Conservation (phyloP, 2,797 vertebrate species). For the Champsocephalus gunnari region DNA sequence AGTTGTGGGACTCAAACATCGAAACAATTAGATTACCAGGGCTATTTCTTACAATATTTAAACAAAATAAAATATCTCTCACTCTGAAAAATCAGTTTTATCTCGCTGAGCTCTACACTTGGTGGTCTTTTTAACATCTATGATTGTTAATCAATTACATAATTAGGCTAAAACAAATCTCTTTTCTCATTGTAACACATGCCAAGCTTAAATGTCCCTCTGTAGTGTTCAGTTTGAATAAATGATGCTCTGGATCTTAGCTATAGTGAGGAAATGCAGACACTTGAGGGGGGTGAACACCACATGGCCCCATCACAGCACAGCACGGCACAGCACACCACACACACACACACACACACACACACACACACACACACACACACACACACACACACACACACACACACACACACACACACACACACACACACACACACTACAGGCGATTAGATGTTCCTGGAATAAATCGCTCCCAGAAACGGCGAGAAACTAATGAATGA, state of each 20-base stretch:
- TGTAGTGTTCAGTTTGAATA: constrained; percentile 3
- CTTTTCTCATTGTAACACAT: background rate
- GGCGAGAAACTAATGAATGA: constrained; percentile 26
- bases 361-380: no score
- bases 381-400: no score
- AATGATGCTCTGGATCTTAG: background rate
- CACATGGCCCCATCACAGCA: constrained; percentile 54
- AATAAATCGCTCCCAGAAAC: constrained; percentile 11
- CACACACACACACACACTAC: background rate
- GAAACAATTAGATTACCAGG: background rate
- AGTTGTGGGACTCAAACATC: background rate
- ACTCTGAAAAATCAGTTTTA: background rate
- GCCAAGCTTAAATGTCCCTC: background rate
- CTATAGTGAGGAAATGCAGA: background rate
- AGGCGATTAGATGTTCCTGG: background rate
- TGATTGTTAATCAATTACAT: background rate
- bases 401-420: constrained; percentile 24
- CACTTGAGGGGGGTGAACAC: constrained; percentile 30
- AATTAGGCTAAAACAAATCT: background rate
- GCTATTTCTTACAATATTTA: background rate
- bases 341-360: no score
- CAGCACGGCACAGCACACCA: constrained; percentile 44
- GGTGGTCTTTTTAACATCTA: background rate
- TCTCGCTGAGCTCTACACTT: background rate
- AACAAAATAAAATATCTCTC: background rate